Conservation (phyloP, 23 tunicate species). For the Halocynthia aurantium region DNA sequence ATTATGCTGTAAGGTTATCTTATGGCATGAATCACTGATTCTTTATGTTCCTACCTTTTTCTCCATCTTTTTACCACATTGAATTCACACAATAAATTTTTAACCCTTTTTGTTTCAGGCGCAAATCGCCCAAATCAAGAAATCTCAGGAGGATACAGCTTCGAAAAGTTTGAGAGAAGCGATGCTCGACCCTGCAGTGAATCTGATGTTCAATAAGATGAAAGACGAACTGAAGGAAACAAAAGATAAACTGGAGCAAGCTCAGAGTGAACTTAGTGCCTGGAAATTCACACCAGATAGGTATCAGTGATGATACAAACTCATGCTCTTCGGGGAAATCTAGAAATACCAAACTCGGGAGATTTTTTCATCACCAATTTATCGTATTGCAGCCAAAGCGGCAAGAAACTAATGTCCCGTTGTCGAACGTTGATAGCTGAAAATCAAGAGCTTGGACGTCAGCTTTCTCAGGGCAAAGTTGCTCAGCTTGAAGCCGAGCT, state of each 20-base stretch:
- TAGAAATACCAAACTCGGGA: neutral
- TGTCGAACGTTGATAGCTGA: slow-evolving; percentile 92
- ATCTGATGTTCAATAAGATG: slow-evolving; percentile 84
- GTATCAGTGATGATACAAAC: slow-evolving; percentile 12
- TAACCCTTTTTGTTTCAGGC: slow-evolving; percentile 34
- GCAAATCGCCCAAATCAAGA: slow-evolving; percentile 53
- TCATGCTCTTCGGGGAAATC: neutral
- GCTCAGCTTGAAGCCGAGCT: slow-evolving; percentile 92
- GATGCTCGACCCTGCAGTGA: slow-evolving; percentile 84
- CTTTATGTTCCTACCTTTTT: neutral
- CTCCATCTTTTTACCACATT: neutral
- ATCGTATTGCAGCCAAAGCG: slow-evolving; percentile 64
- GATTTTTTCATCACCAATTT: neutral
- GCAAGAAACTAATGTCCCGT: slow-evolving; percentile 90
- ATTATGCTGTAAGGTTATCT: slow-evolving; percentile 50
- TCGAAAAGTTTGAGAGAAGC: slow-evolving; percentile 63
- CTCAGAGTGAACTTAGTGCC: slow-evolving; percentile 92
- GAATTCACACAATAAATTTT: neutral
- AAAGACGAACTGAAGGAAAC: slow-evolving; percentile 80
- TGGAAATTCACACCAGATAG: slow-evolving; percentile 99
- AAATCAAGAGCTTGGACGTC: slow-evolving; percentile 91
- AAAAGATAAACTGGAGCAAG: slow-evolving; percentile 91
- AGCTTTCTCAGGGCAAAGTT: slow-evolving; percentile 83
- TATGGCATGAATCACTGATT: neutral
- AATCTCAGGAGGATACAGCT: slow-evolving; percentile 55